Base-by-base conservation (phyloP, 2,113 vertebrate species). In the Periophthalmodon schlosseri region DNA sequence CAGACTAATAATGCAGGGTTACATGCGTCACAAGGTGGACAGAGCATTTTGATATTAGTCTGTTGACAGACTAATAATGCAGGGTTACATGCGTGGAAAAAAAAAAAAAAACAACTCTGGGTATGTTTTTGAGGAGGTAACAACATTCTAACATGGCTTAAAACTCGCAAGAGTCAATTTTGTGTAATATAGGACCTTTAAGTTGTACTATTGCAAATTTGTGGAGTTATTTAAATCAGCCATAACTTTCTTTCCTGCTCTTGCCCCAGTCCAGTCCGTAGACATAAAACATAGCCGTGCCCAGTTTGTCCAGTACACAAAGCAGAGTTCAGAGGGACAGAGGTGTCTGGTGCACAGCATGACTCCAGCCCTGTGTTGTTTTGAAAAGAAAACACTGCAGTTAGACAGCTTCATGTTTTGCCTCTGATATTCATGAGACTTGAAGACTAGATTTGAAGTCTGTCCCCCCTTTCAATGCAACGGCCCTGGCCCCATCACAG, bases 381-480 rank as follows among this genome's bases (percentile, higher is more conserved):
- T 13, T 36, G 36, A 36, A 36, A 36, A 39, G 34, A 65, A 65
- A 39, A 39, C 36, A 44, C 63, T 20, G 63, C 7, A 65, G 33
- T 39, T 64, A 64, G 33, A 67, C 2, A 46, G n/a, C 18, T 4
- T 1, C 16, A 44, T 12, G 18, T 44, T 39, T 28, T 33, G 2
- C 9, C 64, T 67, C 36, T 67, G n/a, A 21, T 33, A 54, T n/a
- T 54, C 50, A 52, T 28, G 74, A 44, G 23, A 8, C 33, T 68
- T 28, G 28, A 28, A 28, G 28, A 36, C 70, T 63, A 65, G 65
- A 49, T 73, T 60, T 47, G 5, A 57, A 68, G 56, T 54, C 61
- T 13, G 33, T 24, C 70, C 67, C n/a, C 47, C 39, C 15, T 84
- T 84, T 81, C 74, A 78, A 80, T 75, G 75, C 64, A 88, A 91